A percentile compares a stretch with the other conserved stretches of the same genome.
Conservation (phyloP, 2,113 vertebrate species). For the Halcyon senegalensis region DNA sequence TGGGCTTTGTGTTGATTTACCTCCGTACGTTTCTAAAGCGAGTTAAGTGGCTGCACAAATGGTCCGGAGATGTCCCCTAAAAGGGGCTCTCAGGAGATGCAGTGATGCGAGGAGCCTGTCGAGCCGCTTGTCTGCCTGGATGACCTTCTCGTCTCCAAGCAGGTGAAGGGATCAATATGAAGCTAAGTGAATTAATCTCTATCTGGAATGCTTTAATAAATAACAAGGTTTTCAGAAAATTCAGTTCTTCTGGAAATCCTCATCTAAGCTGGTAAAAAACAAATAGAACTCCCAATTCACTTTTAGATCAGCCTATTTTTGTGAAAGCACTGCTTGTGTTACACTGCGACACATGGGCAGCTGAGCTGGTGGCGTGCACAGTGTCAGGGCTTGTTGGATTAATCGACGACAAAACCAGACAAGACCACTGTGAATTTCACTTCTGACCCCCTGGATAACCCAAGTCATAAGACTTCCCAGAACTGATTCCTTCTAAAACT, state of each 20-base stretch:
- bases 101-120: not conserved
- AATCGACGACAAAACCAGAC: not conserved
- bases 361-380: not conserved
- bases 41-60: not conserved
- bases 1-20: not conserved
- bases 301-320: not conserved
- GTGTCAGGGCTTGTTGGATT: not conserved
- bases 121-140: fast-evolving
- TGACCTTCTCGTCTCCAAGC: not conserved
- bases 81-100: not conserved
- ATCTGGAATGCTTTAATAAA: not conserved
- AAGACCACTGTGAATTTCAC: not conserved
- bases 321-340: not conserved
- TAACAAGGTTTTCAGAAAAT: not conserved
- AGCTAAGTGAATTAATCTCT: not conserved
- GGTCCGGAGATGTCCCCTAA: not conserved
- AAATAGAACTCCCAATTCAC: not conserved
- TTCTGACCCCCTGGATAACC: not conserved
- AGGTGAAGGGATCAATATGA: not conserved
- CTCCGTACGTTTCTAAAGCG: fast-evolving
- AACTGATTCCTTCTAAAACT: not conserved
- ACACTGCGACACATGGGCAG: not conserved
- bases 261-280: not conserved
- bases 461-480: conserved; percentile 5
- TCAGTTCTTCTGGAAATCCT: not conserved